Evolutionary conservation across 2,113 vertebrate genomes (phyloP).

Genomic region (Lophotis ruficrista): DNA sequence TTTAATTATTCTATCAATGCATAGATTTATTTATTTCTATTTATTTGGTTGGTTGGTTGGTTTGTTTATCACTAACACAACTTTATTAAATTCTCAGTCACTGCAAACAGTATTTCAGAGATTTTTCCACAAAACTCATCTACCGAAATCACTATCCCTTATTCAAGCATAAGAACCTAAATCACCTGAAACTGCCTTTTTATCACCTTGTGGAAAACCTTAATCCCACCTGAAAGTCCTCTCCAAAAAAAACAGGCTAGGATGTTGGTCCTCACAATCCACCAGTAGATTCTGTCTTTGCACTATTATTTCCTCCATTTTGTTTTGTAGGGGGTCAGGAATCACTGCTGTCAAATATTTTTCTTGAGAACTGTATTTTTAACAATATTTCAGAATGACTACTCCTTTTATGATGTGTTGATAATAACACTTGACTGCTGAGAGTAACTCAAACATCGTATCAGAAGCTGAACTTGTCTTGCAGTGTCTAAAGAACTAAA

Average conservation of each 20-base stretch:
- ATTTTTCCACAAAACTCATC: not conserved
- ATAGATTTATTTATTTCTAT: not conserved
- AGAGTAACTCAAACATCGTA: not conserved
- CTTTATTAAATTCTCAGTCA: not conserved
- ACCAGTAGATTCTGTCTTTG: not conserved
- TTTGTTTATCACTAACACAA: too few relatives aligned
- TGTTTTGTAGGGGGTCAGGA: not conserved
- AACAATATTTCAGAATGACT: not conserved
- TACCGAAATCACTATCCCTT: not conserved
- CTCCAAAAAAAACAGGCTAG: not conserved
- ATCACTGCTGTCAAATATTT: not conserved
- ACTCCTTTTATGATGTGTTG: not conserved
- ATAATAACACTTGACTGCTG: not conserved
- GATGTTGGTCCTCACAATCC: not conserved
- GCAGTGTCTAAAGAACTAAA: not conserved
- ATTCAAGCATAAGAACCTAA: not conserved
- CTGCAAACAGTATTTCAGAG: not conserved
- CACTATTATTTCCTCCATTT: not conserved
- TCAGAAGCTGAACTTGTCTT: not conserved
- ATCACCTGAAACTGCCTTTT: not conserved
- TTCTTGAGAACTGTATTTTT: not conserved
- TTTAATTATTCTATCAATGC: not conserved
- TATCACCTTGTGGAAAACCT: accelerated
- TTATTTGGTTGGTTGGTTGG: too few relatives aligned
- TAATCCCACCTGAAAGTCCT: not conserved